A percentile compares a stretch with the other conserved stretches of the same genome.
These are phyloP conservation scores for Cydia splendana DNA, from an alignment of 1,140 invertebrate genomes.

Conservation along the genomic window DNA sequence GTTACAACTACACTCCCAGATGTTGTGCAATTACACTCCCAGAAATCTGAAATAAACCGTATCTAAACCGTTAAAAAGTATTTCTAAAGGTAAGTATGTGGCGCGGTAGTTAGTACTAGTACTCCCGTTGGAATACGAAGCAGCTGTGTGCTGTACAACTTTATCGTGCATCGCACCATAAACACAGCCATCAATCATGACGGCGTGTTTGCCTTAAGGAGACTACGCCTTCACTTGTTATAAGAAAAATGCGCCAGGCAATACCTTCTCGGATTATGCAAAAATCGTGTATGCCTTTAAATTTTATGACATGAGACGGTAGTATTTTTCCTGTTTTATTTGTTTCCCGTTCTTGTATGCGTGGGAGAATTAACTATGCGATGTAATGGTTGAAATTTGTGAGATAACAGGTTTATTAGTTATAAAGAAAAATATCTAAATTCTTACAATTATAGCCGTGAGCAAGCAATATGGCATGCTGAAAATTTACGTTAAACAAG, in stretches of 20 bases:
- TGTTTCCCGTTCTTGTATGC: neutral
- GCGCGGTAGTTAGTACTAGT: neutral
- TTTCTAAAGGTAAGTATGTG: neutral
- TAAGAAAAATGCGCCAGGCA: slow-evolving; percentile 22
- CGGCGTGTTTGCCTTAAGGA: slow-evolving; percentile 27
- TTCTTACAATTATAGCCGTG: no score
- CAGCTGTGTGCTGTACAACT: slow-evolving; percentile 20
- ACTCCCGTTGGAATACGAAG: neutral
- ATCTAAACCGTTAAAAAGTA: neutral
- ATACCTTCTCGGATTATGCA: slow-evolving; percentile 22
- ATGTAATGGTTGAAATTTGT: neutral
- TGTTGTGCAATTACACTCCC: no score
- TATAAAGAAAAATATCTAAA: no score
- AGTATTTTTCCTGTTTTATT: slow-evolving; percentile 32
- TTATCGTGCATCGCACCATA: slow-evolving; percentile 25
- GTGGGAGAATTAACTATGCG: neutral
- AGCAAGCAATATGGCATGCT: no score
- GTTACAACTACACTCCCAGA: no score
- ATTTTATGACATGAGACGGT: slow-evolving; percentile 27
- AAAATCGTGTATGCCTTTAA: slow-evolving; percentile 30
- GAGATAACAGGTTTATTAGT: neutral
- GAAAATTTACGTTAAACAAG: no score
- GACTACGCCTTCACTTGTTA: slow-evolving; percentile 30
- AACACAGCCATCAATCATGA: slow-evolving; percentile 31
- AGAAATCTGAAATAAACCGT: no score